phyloP scores from a whole-genome alignment of 2,797 vertebrate species.

The Botia almorhae region DNA sequence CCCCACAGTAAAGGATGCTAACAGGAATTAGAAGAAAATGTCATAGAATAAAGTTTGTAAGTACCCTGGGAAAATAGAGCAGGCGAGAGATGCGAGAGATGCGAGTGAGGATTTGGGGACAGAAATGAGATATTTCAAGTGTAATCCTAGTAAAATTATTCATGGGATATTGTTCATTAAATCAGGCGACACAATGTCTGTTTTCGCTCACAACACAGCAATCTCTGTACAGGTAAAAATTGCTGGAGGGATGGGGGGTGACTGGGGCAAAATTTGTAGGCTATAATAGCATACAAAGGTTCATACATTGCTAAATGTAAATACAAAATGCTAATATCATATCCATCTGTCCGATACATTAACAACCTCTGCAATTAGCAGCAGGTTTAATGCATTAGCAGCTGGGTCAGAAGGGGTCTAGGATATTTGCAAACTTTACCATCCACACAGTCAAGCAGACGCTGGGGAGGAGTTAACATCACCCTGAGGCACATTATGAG shows the following conservation, averaged over 20 bases:
- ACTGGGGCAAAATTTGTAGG: too few species aligned
- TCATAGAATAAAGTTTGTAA: neutral
- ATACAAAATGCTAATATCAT: neutral
- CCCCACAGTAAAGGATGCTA: neutral
- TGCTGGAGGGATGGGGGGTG: too few species aligned
- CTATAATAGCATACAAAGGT: neutral
- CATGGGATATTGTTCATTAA: neutral
- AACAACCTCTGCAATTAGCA: neutral
- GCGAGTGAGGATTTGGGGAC: neutral
- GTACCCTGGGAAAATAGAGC: too few species aligned
- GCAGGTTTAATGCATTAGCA: neutral
- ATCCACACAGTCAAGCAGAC: conserved; percentile 15
- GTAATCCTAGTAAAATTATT: neutral
- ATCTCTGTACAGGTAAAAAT: neutral
- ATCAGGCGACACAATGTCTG: neutral
- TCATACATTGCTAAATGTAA: neutral
- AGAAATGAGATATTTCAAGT: neutral
- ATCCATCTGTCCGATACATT: neutral
- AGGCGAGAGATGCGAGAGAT: too few species aligned
- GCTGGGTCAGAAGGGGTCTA: neutral
- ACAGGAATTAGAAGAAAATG: neutral
- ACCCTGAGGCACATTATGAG: conserved; percentile 16
- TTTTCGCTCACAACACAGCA: neutral
- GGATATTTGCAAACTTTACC: conserved; percentile 18
- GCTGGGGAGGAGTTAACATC: conserved; percentile 30